A percentile compares a stretch with the other conserved stretches of the same genome.
Evolutionary conservation across 1,140 invertebrate genomes (phyloP).

Genomic region (Colletes latitarsis): DNA sequence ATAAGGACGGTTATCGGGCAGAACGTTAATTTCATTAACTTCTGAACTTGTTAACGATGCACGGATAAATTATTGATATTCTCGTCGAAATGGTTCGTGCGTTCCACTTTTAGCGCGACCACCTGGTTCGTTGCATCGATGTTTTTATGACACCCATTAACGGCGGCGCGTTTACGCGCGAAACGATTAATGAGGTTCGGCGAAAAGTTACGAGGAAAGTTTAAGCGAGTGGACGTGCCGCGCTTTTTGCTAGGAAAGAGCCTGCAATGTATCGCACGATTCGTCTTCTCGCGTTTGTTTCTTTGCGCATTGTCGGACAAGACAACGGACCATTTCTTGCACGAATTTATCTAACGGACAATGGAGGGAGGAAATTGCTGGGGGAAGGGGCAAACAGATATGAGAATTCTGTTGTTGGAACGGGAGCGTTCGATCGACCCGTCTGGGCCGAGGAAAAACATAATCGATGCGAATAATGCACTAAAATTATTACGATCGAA

Average conservation of each 20-base stretch:
- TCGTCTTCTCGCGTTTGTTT: conserved; percentile 30
- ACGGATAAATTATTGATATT: conserved; percentile 32
- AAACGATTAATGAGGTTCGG: conserved; percentile 29
- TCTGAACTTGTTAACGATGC: conserved; percentile 16
- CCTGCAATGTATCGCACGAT: conserved; percentile 5
- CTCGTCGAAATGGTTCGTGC: neutral
- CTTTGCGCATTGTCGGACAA: conserved; percentile 14
- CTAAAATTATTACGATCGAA: too few species aligned
- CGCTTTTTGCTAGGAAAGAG: neutral
- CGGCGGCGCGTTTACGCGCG: conserved; percentile 15
- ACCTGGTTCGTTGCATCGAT: conserved; percentile 22
- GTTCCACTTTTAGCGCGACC: conserved; percentile 23
- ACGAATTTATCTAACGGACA: conserved; percentile 19
- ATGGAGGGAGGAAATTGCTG: conserved; percentile 23
- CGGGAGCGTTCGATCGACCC: neutral
- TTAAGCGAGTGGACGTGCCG: conserved; percentile 8
- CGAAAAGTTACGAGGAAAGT: conserved; percentile 1
- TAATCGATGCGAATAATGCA: too few species aligned
- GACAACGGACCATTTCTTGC: conserved; percentile 35
- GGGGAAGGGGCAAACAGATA: conserved; percentile 1
- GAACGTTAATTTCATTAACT: conserved; percentile 28
- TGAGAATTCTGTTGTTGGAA: neutral
- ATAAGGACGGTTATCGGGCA: neutral
- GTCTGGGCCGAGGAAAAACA: neutral
- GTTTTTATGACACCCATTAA: conserved; percentile 42